Conservation (phyloP, 2,797 vertebrate species). For the Megalops cyprinoides region DNA sequence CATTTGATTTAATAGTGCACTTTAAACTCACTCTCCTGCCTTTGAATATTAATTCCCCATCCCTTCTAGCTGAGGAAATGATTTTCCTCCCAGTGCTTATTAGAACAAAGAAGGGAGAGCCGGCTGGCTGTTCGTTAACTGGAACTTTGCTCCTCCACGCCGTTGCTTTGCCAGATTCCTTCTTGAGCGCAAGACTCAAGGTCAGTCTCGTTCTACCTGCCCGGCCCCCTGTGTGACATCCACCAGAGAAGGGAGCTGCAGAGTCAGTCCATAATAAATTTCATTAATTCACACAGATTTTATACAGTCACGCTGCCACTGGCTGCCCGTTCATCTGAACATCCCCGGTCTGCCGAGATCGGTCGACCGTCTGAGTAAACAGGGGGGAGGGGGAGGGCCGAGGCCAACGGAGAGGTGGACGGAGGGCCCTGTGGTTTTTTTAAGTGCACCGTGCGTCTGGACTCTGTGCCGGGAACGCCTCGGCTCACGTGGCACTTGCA, state of each 20-base stretch:
- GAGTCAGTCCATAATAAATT: constrained; percentile 40
- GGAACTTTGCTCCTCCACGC: not conserved
- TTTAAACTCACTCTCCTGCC: constrained; percentile 36
- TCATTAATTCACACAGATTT: constrained; percentile 59
- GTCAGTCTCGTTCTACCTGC: constrained; percentile 45
- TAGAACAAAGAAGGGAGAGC: constrained; percentile 50
- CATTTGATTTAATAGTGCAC: constrained; percentile 15
- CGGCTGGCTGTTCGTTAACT: not conserved
- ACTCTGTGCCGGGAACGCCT: constrained; percentile 39
- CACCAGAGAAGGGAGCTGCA: not conserved
- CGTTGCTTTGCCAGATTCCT: not conserved
- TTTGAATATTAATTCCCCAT: constrained; percentile 55
- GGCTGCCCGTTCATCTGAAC: constrained; percentile 38
- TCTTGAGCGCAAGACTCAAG: constrained; percentile 39
- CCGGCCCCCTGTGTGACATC: not conserved
- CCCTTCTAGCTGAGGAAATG: constrained; percentile 29
- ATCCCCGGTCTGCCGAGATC: constrained; percentile 47
- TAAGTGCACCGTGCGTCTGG: constrained; percentile 31
- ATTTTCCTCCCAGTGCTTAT: constrained; percentile 50
- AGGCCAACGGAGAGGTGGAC: constrained; percentile 39
- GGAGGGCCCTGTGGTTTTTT: constrained; percentile 36
- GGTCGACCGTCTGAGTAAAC: constrained; percentile 36
- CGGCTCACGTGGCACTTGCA: constrained; percentile 20
- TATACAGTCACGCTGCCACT: constrained; percentile 54
- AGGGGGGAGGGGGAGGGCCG: constrained; percentile 27